These are phyloP conservation scores for Grus americana DNA, from an alignment of 2,113 vertebrate genomes.

Conservation along the genomic window DNA sequence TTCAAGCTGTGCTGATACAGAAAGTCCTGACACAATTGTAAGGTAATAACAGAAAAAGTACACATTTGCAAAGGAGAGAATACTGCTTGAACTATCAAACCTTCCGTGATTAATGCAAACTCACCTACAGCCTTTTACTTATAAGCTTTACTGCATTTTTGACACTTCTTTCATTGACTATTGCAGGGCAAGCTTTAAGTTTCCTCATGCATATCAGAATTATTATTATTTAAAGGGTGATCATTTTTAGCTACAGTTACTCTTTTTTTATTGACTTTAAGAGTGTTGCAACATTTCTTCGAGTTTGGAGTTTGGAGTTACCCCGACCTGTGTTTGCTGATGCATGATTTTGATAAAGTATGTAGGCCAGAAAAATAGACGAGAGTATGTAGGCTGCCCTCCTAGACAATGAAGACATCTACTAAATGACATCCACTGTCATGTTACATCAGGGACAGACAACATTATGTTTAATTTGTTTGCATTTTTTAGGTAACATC, in stretches of 20 bases:
- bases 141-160: neutral
- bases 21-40: conserved; percentile 42
- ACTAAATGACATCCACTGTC: neutral
- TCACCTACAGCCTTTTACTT: neutral
- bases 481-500: neutral
- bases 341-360: neutral
- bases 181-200: neutral
- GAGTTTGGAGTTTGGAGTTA: neutral
- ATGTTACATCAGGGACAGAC: neutral
- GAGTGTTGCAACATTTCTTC: neutral
- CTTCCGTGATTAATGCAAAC: neutral
- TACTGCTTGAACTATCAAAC: neutral
- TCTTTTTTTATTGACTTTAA: neutral
- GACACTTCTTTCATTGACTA: neutral
- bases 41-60: conserved; percentile 33
- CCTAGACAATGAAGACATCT: neutral
- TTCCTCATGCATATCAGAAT: neutral
- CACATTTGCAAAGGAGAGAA: neutral
- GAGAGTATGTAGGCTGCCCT: neutral
- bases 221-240: neutral
- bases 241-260: neutral
- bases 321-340: neutral
- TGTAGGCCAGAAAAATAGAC: neutral
- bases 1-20: conserved; percentile 56
- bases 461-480: neutral